Percentiles rank a stretch among this genome's conserved stretches.
phyloP scores from a whole-genome alignment of 2,888 invertebrate species.

The Sphaerophoria rueppellii region DNA sequence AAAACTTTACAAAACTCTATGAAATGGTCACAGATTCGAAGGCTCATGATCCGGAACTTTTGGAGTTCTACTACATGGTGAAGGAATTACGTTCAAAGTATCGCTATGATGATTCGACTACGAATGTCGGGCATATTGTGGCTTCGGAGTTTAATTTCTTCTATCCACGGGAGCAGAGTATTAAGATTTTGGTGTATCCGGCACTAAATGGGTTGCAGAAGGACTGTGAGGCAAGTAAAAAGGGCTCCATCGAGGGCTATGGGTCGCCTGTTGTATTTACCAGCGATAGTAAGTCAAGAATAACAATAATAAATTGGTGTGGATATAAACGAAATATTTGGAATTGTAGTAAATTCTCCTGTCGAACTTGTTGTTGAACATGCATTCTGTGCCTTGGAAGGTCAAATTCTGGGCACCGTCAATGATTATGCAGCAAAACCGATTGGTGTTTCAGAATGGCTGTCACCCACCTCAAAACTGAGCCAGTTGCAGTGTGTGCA shows the following conservation, averaged over 20 bases:
- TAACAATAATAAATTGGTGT: neutral
- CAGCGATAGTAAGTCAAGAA: conserved; percentile 90
- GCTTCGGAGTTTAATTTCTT: conserved; percentile 93
- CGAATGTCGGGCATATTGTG: conserved; percentile 94
- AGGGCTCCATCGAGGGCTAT: conserved; percentile 80
- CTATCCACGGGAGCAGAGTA: conserved; percentile 91
- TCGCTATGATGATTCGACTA: conserved; percentile 87
- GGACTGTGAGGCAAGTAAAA: conserved; percentile 83
- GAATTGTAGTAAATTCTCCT: conserved; percentile 88
- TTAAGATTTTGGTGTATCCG: conserved; percentile 92
- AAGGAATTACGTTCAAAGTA: conserved; percentile 90
- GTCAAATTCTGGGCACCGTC: conserved; percentile 86
- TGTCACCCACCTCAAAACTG: conserved; percentile 91
- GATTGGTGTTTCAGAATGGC: conserved; percentile 93
- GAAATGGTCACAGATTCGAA: conserved; percentile 88
- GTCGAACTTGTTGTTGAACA: conserved; percentile 93
- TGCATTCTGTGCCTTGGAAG: conserved; percentile 91
- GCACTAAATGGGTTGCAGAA: conserved; percentile 78
- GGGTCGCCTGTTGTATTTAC: conserved; percentile 92
- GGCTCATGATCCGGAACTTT: conserved; percentile 89
- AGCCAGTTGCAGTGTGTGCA: conserved; percentile 97
- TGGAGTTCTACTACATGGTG: conserved; percentile 92
- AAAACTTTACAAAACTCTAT: conserved; percentile 83
- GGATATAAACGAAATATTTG: neutral
- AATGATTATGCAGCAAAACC: conserved; percentile 86